These are phyloP conservation scores for Loriculus beryllinus DNA, from an alignment of 2,797 vertebrate species.

Conservation along the genomic window DNA sequence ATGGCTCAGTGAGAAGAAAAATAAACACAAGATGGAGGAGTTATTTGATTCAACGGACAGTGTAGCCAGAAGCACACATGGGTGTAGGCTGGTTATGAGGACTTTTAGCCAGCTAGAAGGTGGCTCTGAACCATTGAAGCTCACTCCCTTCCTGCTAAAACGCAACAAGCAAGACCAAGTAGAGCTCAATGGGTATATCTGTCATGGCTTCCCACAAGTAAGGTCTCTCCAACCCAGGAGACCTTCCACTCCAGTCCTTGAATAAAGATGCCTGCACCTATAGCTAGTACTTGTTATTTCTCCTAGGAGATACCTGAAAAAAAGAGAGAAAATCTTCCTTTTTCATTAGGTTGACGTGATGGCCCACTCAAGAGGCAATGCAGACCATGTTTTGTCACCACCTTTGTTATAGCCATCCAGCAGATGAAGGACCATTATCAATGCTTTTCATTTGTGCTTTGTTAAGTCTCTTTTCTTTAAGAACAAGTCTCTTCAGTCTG, in stretches of 20 bases:
- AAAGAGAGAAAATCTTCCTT: background rate
- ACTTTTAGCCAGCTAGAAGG: background rate
- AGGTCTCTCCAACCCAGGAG: background rate
- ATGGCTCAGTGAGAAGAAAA: background rate
- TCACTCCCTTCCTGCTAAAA: background rate
- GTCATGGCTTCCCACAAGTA: background rate
- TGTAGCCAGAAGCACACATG: background rate
- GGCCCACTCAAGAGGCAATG: background rate
- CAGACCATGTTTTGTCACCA: background rate
- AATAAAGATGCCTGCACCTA: background rate
- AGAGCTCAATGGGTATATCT: background rate
- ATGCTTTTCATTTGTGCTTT: background rate
- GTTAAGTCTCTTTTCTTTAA: background rate
- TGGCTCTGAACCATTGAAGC: background rate
- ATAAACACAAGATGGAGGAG: background rate
- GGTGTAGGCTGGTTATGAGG: background rate
- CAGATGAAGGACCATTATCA: background rate
- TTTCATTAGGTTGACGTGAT: background rate
- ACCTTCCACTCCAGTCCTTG: background rate
- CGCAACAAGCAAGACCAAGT: background rate
- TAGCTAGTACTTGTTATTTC: background rate
- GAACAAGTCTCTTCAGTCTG: background rate
- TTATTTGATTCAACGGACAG: background rate
- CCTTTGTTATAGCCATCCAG: background rate
- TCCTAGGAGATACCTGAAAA: background rate